Evolutionary conservation across 2,888 invertebrate species (phyloP), one percentile per base, ranked within the genome.

Genomic region (Chaitophorus viminalis): DNA sequence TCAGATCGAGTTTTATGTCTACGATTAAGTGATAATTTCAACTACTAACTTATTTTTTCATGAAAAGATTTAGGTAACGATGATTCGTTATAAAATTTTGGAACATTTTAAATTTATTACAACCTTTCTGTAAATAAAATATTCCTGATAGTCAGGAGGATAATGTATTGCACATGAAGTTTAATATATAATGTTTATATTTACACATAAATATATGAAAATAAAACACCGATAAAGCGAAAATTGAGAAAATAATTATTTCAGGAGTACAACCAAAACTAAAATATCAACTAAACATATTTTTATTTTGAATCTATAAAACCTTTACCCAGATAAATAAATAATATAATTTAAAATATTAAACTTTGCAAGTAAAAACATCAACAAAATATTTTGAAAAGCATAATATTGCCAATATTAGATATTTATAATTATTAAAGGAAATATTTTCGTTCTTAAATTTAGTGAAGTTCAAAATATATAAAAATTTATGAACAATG

Each of bases 1-100:
- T 87, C 87, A 87, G 87, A 87, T 87, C 87, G 87, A n/a, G 18
- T 87, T 79, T 74, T 74, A 79, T 79, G 25, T 76, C 74, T 87
- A 87, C 21, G 0, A 33, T 60, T 79, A 79, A 74, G 6, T 60
- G 60, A 87, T 79, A 81, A 79, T 79, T 86, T 76, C 46, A 76
- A 76, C 65, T 75, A 60, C 54, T 84, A 68, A 83, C 31, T 82
- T 76, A 84, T 65, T 84, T 76, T 18, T 46, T 68, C 76, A 46
- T 29, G 74, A 65, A 68, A 84, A 29, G 46, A 65, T 74, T 74
- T 60, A 36, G 74, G 54, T 60, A 84, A 76, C 25, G 25, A 68
- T 25, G 18, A 76, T 68, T 76, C 46, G 9, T 76, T 76, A 65
- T 76, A 84, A 76, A 60, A 72, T 39, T 75, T 75, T 83, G 75